Evolutionary conservation across 1,140 invertebrate species (phyloP).

Genomic region (Drosophila repleta): DNA sequence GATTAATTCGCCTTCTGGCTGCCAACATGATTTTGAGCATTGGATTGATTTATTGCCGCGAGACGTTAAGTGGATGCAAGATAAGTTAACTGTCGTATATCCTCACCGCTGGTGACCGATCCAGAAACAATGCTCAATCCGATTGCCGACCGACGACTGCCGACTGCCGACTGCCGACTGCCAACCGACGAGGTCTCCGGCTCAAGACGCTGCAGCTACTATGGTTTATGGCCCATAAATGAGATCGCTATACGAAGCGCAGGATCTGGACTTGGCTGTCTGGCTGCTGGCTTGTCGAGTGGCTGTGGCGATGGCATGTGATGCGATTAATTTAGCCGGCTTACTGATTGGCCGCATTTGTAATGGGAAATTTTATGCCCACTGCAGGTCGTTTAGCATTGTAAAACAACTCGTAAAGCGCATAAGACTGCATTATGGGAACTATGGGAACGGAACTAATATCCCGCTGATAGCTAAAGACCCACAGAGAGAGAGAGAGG

Average conservation of each 20-base stretch:
- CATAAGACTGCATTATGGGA: constrained; percentile 46
- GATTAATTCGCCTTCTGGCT: constrained; percentile 81
- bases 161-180: constrained; percentile 1
- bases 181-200: background rate
- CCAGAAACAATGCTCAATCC: constrained; percentile 53
- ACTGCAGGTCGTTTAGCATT: constrained; percentile 67
- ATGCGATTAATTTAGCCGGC: constrained; percentile 76
- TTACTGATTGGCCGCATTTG: constrained; percentile 72
- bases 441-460: constrained; percentile 62
- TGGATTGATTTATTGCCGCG: constrained; percentile 81
- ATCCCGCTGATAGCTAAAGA: constrained; percentile 54
- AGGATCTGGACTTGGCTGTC: constrained; percentile 49
- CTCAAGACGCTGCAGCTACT: constrained; percentile 41
- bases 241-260: constrained; percentile 73
- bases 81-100: constrained; percentile 82
- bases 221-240: constrained; percentile 80
- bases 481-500: background rate
- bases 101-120: constrained; percentile 77
- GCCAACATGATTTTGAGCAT: constrained; percentile 78
- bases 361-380: constrained; percentile 74
- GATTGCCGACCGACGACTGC: constrained; percentile 30
- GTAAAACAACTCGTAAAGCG: constrained; percentile 76
- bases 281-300: background rate
- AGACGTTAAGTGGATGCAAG: constrained; percentile 83
- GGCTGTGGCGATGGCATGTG: constrained; percentile 42